phyloP scores from a whole-genome alignment of 2,113 vertebrate species.

The Murina feae region DNA sequence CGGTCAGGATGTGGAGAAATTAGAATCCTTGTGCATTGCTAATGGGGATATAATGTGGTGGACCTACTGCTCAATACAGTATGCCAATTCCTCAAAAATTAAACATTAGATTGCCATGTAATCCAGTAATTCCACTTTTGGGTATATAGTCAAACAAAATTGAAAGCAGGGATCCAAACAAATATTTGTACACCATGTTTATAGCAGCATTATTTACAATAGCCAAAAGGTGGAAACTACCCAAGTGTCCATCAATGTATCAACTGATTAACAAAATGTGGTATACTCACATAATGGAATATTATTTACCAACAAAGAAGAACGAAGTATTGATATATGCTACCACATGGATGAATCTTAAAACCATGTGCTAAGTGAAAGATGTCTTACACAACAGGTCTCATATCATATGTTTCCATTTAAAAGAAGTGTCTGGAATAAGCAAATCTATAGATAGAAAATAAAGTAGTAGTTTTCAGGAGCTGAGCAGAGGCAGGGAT shows the following conservation, averaged over 20 bases:
- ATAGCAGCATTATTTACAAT: no score
- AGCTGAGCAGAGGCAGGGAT: neutral
- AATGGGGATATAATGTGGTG: neutral
- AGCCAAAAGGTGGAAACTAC: neutral
- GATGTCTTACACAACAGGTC: neutral
- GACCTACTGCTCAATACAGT: neutral
- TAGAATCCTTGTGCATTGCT: neutral
- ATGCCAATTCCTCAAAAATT: neutral
- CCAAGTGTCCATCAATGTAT: neutral
- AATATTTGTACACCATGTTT: neutral
- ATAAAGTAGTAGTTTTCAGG: neutral
- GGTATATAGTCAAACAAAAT: neutral
- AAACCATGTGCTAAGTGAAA: neutral
- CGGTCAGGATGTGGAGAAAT: neutral
- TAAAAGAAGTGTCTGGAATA: neutral
- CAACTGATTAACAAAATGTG: neutral
- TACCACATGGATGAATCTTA: neutral
- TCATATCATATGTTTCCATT: neutral
- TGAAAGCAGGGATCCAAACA: neutral
- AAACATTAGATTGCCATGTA: neutral
- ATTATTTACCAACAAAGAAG: neutral
- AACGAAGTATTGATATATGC: neutral
- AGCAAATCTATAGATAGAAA: neutral
- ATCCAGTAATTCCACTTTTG: neutral
- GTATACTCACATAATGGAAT: neutral